phyloP scores from a whole-genome alignment of 1,140 invertebrate species.

The Limonius californicus region DNA sequence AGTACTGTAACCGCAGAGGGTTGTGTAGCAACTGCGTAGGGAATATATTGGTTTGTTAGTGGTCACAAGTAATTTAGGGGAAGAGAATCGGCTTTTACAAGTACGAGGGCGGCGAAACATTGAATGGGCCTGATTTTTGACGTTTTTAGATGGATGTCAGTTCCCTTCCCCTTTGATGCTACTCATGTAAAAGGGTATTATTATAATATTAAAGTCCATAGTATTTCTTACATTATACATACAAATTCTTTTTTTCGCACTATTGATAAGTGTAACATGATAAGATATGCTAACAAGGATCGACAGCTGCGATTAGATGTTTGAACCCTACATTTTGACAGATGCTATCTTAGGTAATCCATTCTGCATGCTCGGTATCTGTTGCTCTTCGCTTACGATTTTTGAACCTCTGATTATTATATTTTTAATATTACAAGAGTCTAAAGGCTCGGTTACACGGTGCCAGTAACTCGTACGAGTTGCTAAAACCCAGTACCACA shows the following conservation, averaged over 20 bases:
- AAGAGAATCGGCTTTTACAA: slow-evolving; percentile 21
- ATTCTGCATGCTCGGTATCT: too few species aligned
- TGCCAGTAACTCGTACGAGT: too few species aligned
- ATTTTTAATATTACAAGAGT: too few species aligned
- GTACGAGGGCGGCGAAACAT: slow-evolving; percentile 14
- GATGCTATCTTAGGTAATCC: too few species aligned
- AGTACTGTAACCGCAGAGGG: slow-evolving; percentile 18
- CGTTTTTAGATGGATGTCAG: slow-evolving; percentile 11
- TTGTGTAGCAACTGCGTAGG: slow-evolving; percentile 13
- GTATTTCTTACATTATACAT: background rate
- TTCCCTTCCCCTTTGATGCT: background rate
- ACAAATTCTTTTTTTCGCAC: background rate
- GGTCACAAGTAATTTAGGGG: slow-evolving; percentile 39
- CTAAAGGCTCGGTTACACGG: too few species aligned
- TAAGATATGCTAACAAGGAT: too few species aligned
- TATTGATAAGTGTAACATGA: too few species aligned
- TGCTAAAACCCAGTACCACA: too few species aligned
- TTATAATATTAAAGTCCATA: slow-evolving; percentile 12
- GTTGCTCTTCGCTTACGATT: too few species aligned
- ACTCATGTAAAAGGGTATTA: background rate
- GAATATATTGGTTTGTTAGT: slow-evolving; percentile 35
- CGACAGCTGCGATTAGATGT: too few species aligned
- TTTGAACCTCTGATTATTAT: too few species aligned
- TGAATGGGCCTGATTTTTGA: slow-evolving; percentile 15
- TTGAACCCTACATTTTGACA: too few species aligned